Conservation (phyloP, 2,797 vertebrate species). For the Lutjanus campechanus region DNA sequence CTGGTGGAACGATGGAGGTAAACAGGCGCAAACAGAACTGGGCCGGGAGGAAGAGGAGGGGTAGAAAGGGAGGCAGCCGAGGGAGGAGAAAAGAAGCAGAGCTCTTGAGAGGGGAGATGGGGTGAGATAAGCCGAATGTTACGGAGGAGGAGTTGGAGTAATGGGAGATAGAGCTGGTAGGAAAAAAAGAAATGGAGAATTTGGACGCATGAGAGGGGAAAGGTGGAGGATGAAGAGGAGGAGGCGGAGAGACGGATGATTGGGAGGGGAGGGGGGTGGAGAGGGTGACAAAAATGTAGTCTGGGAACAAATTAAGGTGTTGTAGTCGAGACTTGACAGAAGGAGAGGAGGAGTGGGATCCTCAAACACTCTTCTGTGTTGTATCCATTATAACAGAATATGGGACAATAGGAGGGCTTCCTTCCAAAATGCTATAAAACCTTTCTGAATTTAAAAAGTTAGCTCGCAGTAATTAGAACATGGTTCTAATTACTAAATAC, state of each 20-base stretch:
- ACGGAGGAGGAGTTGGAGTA: slow-evolving; percentile 60
- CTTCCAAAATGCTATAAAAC: slow-evolving; percentile 46
- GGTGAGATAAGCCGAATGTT: slow-evolving; percentile 56
- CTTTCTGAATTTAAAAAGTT: slow-evolving; percentile 33
- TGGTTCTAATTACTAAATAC: slow-evolving; percentile 13
- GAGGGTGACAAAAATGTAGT: slow-evolving; percentile 66
- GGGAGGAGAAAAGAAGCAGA: slow-evolving; percentile 64
- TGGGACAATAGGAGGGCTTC: slow-evolving; percentile 52
- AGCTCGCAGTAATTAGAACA: slow-evolving; percentile 22
- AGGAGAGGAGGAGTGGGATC: slow-evolving; percentile 79
- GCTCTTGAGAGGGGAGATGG: slow-evolving; percentile 61
- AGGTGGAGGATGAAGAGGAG: slow-evolving; percentile 61
- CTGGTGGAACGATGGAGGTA: slow-evolving; percentile 82
- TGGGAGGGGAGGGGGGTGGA: slow-evolving; percentile 32
- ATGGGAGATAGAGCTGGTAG: slow-evolving; percentile 39
- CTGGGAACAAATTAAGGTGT: slow-evolving; percentile 75
- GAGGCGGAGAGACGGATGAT: slow-evolving; percentile 61
- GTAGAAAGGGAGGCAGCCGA: slow-evolving; percentile 19
- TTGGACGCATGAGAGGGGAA: slow-evolving; percentile 45
- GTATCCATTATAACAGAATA: slow-evolving; percentile 51
- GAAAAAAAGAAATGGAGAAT: slow-evolving; percentile 18
- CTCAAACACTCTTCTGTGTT: slow-evolving; percentile 60
- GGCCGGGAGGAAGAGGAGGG: slow-evolving; percentile 62
- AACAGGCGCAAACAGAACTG: slow-evolving; percentile 75
- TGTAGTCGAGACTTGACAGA: slow-evolving; percentile 72